Evolutionary conservation across 2,888 invertebrate species (phyloP).

Genomic region (Brachypalpus laphriformis): DNA sequence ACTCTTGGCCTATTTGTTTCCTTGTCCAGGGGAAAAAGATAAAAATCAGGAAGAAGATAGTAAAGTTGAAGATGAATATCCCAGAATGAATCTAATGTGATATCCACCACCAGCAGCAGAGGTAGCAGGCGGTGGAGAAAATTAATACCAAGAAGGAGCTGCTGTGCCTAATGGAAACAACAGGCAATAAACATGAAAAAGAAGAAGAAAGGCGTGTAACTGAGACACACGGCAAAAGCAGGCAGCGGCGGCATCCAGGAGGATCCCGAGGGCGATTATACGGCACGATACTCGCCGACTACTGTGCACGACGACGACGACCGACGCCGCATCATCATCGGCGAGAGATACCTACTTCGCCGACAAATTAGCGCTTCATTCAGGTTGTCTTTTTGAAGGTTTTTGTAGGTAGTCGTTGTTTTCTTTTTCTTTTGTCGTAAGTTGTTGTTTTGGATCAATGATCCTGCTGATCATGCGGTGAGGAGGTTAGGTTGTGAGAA

Average conservation of each 20-base stretch:
- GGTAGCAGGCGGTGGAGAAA: constrained; percentile 18
- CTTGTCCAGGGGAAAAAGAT: constrained; percentile 32
- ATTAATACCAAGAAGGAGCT: constrained; percentile 20
- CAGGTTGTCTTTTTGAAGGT: constrained; percentile 34
- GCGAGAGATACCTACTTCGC: constrained; percentile 18
- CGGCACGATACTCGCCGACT: constrained; percentile 46
- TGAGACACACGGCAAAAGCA: neutral
- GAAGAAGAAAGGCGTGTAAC: constrained; percentile 11
- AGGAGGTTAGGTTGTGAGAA: neutral
- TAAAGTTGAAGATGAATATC: constrained; percentile 40
- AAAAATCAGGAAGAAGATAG: constrained; percentile 57
- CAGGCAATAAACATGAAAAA: constrained; percentile 57
- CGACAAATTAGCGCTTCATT: constrained; percentile 55
- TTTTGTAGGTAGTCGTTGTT: neutral
- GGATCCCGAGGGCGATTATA: constrained; percentile 39
- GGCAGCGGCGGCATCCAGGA: neutral
- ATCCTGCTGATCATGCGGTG: constrained; percentile 23
- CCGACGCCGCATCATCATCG: constrained; percentile 15
- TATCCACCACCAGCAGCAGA: neutral
- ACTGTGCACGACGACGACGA: constrained; percentile 26
- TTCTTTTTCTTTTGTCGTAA: neutral
- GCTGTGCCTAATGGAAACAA: constrained; percentile 53
- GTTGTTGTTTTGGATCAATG: neutral
- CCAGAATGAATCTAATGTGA: constrained; percentile 52
- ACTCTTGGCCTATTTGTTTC: constrained; percentile 48